Evolutionary conservation across 2,797 vertebrate species (phyloP), one percentile per base, ranked within the genome.

Genomic region (Enteromius afrohamiltoni): DNA sequence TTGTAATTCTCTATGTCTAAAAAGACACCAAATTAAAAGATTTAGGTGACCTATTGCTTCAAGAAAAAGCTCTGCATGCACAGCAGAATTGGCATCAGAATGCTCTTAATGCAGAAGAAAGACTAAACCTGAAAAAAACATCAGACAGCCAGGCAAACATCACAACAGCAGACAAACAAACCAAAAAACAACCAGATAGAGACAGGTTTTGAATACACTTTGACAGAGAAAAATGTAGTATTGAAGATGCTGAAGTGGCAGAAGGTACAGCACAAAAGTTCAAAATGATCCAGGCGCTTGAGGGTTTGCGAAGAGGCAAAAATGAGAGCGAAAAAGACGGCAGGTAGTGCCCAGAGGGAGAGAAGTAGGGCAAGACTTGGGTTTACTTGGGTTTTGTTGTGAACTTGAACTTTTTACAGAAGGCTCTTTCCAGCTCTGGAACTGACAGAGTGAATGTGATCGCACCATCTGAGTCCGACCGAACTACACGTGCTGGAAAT

Each of bases 361-460:
- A 60, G 34, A 88, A 83, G 86, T 23, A 26, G n/a, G 71, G 81
- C 42, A 58, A 82, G 42, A 80, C 68, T 58, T 40, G 81, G 90
- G 86, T 93, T 86, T 94, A 93, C 92, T 94, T 95, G 93, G 94
- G 93, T 90, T 95, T 95, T 51, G 94, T 90, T 87, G 93, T 94
- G 89, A 91, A 92, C 93, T 95, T 95, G 94, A 95, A 95, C 91
- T 94, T 95, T 91, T 94, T 95, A 87, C 93, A 93, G 62, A 89
- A 95, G 93, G 95, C 91, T 67, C 92, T 92, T 91, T 97, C 95
- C 94, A 93, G 91, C 91, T 96, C 95, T 60, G 90, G 89, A 86
- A 95, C 93, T 55, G 95, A 96, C 91, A 93, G 60, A 86, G 94
- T 95, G 92, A 95, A 93, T 85, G 93, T 95, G 89, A 95, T 95